Conservation (phyloP, 2,797 vertebrate species). For the Phalanger gymnotis region DNA sequence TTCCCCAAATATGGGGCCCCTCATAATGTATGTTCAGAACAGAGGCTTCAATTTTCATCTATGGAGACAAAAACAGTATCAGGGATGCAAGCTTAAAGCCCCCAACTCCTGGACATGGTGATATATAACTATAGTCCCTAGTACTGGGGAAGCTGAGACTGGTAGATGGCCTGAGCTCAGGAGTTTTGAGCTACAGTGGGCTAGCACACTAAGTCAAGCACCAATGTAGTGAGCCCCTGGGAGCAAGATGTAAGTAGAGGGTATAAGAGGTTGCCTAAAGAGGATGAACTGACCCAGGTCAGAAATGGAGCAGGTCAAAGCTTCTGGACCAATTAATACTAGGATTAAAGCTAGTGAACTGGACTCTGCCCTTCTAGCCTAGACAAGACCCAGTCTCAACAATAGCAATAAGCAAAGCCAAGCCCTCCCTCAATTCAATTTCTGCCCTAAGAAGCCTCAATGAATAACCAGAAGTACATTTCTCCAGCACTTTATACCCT, state of each 20-base stretch:
- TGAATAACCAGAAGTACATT: background rate
- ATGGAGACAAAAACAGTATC: background rate
- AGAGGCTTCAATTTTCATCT: background rate
- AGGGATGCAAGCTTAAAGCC: background rate
- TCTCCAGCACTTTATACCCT: background rate
- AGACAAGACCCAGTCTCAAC: background rate
- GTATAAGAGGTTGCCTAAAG: background rate
- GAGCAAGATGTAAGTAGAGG: background rate
- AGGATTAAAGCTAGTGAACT: background rate
- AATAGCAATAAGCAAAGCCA: background rate
- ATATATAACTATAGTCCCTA: background rate
- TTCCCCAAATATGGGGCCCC: background rate
- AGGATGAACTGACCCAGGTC: background rate
- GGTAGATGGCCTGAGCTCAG: background rate
- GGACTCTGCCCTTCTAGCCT: background rate
- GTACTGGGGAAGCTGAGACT: background rate
- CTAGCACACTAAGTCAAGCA: background rate
- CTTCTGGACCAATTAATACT: too few relatives aligned
- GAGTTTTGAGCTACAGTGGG: background rate
- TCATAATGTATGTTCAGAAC: background rate
- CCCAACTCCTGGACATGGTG: background rate
- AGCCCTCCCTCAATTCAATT: background rate
- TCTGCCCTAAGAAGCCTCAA: background rate
- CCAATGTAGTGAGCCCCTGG: background rate
- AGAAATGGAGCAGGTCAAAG: background rate